Evolutionary conservation across 1,140 invertebrate species (phyloP), one percentile per base, ranked within the genome.

Genomic region (Pseudobourletiella spinata): DNA sequence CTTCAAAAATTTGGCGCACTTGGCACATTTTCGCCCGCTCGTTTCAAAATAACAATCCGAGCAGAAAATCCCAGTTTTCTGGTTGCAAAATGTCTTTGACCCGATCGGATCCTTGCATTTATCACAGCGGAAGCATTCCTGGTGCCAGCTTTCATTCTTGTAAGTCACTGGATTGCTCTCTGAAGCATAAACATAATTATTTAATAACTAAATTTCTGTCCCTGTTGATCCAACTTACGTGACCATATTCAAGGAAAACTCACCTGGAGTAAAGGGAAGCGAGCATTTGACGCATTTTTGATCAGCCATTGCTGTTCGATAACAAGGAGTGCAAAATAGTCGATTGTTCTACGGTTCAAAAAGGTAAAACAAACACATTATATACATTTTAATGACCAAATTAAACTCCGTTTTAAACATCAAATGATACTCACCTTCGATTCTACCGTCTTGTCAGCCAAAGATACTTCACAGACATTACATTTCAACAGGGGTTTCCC

Each of bases 21-120:
- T 58, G 6, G 46, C 61, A 42, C 61, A 63, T 32, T 35, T n/a
- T 25, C 56, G 55, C 6, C 61, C 61, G 22, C 44, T 57, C 24
- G 43, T 58, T 39, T 57, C 29, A 51, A 63, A 63, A 25, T 63
- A 63, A 29, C 61, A 63, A 18, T 57, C 61, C 15, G 59, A 32
- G 24, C 61, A 63, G 29, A 46, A 57, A 2, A 63, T 16, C 4
- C 24, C 39, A 22, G 32, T 18, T 14, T 51, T 30, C 18, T 57
- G 39, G 3, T 56, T 42, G 24, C 61, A 56, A 25, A 58, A 57
- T 8, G 32, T 63, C 28, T 61, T 56, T 4, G 39, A 15, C 22
- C 61, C 61, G 32, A 63, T 63, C 1, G 55, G 54, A 14, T 43
- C 3, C 2, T 26, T 35, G 25, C 61, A 63, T 58, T 63, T 57